These are phyloP conservation scores for Galeruca laticollis DNA, from an alignment of 2,888 invertebrate species.

Conservation along the genomic window DNA sequence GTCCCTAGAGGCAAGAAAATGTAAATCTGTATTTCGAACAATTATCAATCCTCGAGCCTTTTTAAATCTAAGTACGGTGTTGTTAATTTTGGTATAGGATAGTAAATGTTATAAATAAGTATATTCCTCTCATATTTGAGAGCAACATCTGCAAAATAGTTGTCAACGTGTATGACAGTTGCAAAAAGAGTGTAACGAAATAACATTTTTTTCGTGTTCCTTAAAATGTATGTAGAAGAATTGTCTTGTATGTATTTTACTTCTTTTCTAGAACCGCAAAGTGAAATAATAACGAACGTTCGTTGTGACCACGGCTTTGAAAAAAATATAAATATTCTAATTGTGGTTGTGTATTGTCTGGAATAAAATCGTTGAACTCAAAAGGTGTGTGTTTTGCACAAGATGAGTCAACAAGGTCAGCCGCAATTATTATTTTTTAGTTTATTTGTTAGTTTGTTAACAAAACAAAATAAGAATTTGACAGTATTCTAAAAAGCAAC, in stretches of 20 bases:
- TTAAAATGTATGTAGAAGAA: neutral
- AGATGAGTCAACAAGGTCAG: conserved; percentile 39
- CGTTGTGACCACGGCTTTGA: conserved; percentile 25
- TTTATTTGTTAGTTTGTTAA: conserved; percentile 17
- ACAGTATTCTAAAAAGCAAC: neutral
- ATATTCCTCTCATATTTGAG: too few species aligned
- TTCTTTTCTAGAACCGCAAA: conserved; percentile 9
- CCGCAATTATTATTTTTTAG: conserved; percentile 28
- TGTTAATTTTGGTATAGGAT: too few species aligned
- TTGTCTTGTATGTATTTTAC: neutral
- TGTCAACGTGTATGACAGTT: too few species aligned
- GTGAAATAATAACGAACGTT: neutral
- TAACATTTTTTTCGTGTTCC: too few species aligned
- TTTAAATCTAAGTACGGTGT: too few species aligned
- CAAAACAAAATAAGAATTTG: conserved; percentile 19
- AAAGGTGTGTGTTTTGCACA: conserved; percentile 34
- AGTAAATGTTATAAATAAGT: too few species aligned
- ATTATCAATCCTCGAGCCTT: too few species aligned
- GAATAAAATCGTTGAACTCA: conserved; percentile 31
- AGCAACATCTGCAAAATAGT: too few species aligned
- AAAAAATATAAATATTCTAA: conserved; percentile 36
- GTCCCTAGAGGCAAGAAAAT: too few species aligned
- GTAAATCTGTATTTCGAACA: too few species aligned
- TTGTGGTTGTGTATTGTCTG: conserved; percentile 37
- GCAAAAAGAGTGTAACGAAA: too few species aligned